Conservation (phyloP, 2,888 invertebrate species). For the Lissocephala sabroskyi region DNA sequence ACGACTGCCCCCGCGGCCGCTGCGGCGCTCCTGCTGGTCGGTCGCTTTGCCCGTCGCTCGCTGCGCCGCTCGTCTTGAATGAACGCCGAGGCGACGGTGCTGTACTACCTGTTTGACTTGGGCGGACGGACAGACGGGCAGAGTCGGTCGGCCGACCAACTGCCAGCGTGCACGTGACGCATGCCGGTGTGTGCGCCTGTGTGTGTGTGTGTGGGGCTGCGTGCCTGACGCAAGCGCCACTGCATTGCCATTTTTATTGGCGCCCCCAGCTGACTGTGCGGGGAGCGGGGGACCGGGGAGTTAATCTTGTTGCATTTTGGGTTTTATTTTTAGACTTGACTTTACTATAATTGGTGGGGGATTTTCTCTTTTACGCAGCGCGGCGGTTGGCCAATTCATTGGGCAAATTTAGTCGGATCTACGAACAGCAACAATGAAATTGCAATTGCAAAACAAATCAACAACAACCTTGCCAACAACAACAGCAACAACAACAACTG, state of each 20-base stretch:
- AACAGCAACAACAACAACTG: neutral
- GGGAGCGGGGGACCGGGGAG: slow-evolving; percentile 8
- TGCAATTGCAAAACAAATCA: too few relatives aligned
- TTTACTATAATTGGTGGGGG: slow-evolving; percentile 18
- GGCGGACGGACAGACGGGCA: neutral
- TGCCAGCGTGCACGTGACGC: slow-evolving; percentile 30
- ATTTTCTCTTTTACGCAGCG: slow-evolving; percentile 15
- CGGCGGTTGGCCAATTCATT: neutral
- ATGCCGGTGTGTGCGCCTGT: slow-evolving; percentile 12
- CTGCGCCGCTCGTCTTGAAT: slow-evolving; percentile 26
- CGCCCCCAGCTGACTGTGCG: too few relatives aligned
- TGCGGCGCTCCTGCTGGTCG: slow-evolving; percentile 6
- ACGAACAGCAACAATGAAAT: too few relatives aligned
- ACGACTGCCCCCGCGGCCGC: too few relatives aligned
- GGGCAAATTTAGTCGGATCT: too few relatives aligned
- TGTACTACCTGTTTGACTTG: slow-evolving; percentile 35
- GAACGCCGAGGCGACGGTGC: slow-evolving; percentile 50
- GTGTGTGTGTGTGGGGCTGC: neutral
- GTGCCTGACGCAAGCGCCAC: slow-evolving; percentile 3
- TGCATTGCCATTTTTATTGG: slow-evolving; percentile 17
- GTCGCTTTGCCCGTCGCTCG: neutral
- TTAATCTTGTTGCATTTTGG: slow-evolving; percentile 3
- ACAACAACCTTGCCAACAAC: neutral
- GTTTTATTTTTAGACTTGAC: slow-evolving; percentile 6
- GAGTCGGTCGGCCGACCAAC: slow-evolving; percentile 15